These are phyloP conservation scores for Drosophila pandora DNA, from an alignment of 1,140 invertebrate species.

Conservation along the genomic window DNA sequence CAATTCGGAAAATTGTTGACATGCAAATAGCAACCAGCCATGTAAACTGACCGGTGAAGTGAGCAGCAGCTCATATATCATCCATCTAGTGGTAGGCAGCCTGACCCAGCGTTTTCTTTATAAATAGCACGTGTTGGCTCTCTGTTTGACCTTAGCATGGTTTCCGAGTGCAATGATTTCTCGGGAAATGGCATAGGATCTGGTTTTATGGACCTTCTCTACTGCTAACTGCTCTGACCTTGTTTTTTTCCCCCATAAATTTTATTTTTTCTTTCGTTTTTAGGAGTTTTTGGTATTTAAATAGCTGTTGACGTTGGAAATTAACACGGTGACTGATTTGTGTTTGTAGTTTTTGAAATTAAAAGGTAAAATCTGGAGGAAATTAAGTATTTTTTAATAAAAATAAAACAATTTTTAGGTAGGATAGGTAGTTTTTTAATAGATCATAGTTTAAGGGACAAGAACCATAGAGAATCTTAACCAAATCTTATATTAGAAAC, in stretches of 20 bases:
- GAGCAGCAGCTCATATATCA: conserved; percentile 65
- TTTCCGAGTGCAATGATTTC: conserved; percentile 70
- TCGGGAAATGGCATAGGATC: conserved; percentile 50
- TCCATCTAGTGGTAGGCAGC: conserved; percentile 25
- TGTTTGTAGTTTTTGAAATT: background rate
- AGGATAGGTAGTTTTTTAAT: too few species aligned
- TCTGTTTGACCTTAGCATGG: conserved; percentile 66
- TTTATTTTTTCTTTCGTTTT: conserved; percentile 2
- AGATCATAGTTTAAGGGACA: too few species aligned
- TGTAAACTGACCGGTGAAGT: conserved; percentile 56
- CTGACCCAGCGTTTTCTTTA: conserved; percentile 55
- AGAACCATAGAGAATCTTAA: too few species aligned
- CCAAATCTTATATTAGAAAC: too few species aligned
- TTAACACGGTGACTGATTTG: conserved; percentile 42
- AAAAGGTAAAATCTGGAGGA: too few species aligned
- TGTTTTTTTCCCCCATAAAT: conserved; percentile 33
- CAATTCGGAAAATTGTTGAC: conserved; percentile 64
- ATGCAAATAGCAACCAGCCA: conserved; percentile 73
- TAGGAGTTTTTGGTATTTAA: conserved; percentile 13
- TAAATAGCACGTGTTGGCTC: conserved; percentile 75
- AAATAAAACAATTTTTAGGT: background rate
- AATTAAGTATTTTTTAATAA: too few species aligned
- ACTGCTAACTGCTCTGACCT: conserved; percentile 56
- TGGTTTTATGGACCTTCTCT: conserved; percentile 43
- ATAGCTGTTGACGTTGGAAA: conserved; percentile 60